Conservation (phyloP, 2,888 invertebrate genomes). For the Acrocera orbiculus region DNA sequence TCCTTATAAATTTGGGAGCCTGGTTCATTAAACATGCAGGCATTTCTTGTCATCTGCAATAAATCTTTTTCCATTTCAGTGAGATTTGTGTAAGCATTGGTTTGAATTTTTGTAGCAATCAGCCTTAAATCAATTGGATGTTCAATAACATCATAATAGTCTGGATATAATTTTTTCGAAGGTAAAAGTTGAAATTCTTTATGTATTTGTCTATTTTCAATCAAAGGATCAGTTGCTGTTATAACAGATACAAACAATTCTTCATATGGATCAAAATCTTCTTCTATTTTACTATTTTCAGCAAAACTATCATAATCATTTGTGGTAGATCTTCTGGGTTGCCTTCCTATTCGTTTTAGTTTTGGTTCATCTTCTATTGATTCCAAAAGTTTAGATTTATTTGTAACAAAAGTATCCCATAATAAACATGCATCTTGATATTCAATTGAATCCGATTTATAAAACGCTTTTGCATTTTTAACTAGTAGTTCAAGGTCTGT, state of each 20-base stretch:
- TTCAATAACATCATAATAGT: constrained; percentile 87
- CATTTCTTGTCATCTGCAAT: constrained; percentile 80
- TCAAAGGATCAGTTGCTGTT: constrained; percentile 55
- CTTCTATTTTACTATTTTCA: constrained; percentile 55
- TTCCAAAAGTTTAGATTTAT: constrained; percentile 26
- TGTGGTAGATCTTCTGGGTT: constrained; percentile 22
- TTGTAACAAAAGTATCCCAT: constrained; percentile 59
- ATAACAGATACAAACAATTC: constrained; percentile 77
- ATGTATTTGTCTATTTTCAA: constrained; percentile 64
- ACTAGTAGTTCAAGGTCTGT: constrained; percentile 81
- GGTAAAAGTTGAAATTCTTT: constrained; percentile 82
- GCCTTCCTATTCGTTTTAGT: constrained; percentile 22
- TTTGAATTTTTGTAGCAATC: constrained; percentile 81
- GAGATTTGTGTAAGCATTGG: constrained; percentile 57
- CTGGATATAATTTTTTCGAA: constrained; percentile 81
- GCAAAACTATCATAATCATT: constrained; percentile 45
- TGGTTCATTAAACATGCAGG: constrained; percentile 90
- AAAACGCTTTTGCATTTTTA: constrained; percentile 89
- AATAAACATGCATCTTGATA: constrained; percentile 78
- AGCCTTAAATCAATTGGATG: constrained; percentile 87
- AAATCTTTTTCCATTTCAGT: constrained; percentile 81
- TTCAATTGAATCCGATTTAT: constrained; percentile 70
- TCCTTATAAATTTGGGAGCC: constrained; percentile 93
- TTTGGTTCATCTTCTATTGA: constrained; percentile 25
- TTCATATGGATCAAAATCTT: constrained; percentile 60